Percentiles rank a stretch among this genome's conserved stretches.
These are phyloP conservation scores for Muschampia plurimacula DNA, from an alignment of 2,888 invertebrate genomes.

Conservation along the genomic window DNA sequence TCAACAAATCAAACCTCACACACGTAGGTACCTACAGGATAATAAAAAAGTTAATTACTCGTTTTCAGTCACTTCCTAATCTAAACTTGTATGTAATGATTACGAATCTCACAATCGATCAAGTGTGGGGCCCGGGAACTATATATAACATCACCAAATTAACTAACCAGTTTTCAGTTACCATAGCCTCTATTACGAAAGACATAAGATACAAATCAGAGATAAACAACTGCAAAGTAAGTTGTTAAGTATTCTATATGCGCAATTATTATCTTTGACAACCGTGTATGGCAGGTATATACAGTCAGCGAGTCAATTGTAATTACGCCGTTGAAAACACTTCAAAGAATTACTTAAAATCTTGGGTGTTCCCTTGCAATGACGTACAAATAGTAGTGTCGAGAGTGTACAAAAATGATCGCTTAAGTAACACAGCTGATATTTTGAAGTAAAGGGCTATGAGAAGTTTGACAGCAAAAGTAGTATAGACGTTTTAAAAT, in stretches of 20 bases:
- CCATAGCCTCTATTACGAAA: constrained; percentile 44
- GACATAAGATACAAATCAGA: constrained; percentile 52
- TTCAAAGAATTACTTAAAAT: constrained; percentile 33
- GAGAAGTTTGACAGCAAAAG: constrained; percentile 35
- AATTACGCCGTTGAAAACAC: constrained; percentile 29
- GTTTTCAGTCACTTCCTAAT: constrained; percentile 66
- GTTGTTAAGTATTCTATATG: constrained; percentile 74
- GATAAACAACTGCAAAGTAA: constrained; percentile 54
- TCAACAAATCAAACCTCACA: constrained; percentile 27
- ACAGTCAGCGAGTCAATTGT: constrained; percentile 66
- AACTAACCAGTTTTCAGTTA: constrained; percentile 40
- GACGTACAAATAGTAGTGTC: constrained; percentile 31
- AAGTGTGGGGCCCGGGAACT: constrained; percentile 66
- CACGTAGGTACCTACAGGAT: not conserved
- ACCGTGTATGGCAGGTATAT: constrained; percentile 65
- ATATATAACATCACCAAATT: constrained; percentile 50
- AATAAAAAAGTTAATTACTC: constrained; percentile 69
- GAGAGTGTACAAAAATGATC: constrained; percentile 13
- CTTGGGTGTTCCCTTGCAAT: constrained; percentile 25
- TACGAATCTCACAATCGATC: constrained; percentile 78
- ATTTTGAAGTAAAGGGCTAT: constrained; percentile 20
- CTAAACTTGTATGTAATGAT: constrained; percentile 67
- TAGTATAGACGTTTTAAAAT: constrained; percentile 23
- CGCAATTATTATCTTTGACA: constrained; percentile 83
- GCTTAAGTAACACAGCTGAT: constrained; percentile 5